These are phyloP conservation scores for Andrena minutula DNA, from an alignment of 2,888 invertebrate genomes.

Conservation along the genomic window DNA sequence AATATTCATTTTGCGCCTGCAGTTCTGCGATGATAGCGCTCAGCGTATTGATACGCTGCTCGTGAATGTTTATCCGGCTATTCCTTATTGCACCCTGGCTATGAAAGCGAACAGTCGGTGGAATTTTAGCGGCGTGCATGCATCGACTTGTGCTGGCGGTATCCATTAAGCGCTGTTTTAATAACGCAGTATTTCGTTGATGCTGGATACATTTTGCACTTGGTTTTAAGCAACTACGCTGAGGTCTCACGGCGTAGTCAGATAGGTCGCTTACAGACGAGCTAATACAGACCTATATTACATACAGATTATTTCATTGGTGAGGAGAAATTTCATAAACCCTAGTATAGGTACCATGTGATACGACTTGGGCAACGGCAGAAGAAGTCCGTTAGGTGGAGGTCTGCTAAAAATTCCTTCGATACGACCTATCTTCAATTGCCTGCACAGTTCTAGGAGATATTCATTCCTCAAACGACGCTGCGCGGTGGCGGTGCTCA, in stretches of 20 bases:
- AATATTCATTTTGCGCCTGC: constrained; percentile 69
- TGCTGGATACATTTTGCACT: constrained; percentile 41
- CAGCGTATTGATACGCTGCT: constrained; percentile 63
- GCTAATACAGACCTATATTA: constrained; percentile 65
- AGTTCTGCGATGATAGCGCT: constrained; percentile 66
- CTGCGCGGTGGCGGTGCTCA: constrained; percentile 73
- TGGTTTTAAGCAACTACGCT: constrained; percentile 45
- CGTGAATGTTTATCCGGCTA: constrained; percentile 39
- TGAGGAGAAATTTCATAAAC: constrained; percentile 8
- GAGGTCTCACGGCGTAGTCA: constrained; percentile 59
- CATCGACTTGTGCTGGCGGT: constrained; percentile 25
- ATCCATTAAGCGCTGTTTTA: constrained; percentile 24
- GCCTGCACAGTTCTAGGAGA: constrained; percentile 76
- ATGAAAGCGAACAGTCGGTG: constrained; percentile 25
- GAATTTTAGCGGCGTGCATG: constrained; percentile 7
- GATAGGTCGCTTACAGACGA: constrained; percentile 75
- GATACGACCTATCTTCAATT: constrained; percentile 74
- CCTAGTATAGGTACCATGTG: constrained; percentile 68
- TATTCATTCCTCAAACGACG: constrained; percentile 79
- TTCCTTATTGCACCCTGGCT: constrained; percentile 24
- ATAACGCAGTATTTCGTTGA: constrained; percentile 18
- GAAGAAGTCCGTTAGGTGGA: constrained; percentile 74
- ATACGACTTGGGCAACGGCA: constrained; percentile 62
- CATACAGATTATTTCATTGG: constrained; percentile 33
- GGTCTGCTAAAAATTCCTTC: constrained; percentile 74